These are phyloP conservation scores for Nesoenas mayeri DNA, from an alignment of 2,113 vertebrate genomes.

Conservation along the genomic window DNA sequence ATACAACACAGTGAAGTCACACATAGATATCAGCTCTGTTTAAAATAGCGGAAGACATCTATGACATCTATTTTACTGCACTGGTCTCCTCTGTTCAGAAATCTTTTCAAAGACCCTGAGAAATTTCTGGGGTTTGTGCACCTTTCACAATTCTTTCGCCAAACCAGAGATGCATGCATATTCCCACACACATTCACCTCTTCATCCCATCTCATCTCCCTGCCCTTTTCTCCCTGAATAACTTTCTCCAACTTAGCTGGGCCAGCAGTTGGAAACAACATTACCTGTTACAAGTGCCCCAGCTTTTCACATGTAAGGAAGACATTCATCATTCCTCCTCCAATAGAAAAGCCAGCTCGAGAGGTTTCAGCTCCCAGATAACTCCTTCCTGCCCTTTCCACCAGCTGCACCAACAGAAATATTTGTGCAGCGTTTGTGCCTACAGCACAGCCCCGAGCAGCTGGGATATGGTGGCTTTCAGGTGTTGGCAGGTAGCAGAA, in stretches of 20 bases:
- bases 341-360: background rate
- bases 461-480: background rate
- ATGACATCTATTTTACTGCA: background rate
- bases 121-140: background rate
- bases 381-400: background rate
- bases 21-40: background rate
- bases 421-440: background rate
- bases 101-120: background rate
- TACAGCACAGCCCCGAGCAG: background rate
- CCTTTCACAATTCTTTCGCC: background rate
- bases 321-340: background rate
- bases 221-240: background rate
- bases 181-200: background rate
- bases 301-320: background rate
- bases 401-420: background rate
- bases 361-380: background rate
- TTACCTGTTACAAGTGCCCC: background rate
- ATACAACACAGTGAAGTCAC: background rate
- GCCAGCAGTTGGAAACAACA: background rate
- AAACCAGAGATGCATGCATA: accelerated
- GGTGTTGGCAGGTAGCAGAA: background rate
- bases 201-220: background rate
- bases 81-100: background rate
- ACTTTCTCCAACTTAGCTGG: background rate
- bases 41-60: background rate